Evolutionary conservation across 2,113 vertebrate genomes (phyloP).

Genomic region (Cranoglanis bouderius): DNA sequence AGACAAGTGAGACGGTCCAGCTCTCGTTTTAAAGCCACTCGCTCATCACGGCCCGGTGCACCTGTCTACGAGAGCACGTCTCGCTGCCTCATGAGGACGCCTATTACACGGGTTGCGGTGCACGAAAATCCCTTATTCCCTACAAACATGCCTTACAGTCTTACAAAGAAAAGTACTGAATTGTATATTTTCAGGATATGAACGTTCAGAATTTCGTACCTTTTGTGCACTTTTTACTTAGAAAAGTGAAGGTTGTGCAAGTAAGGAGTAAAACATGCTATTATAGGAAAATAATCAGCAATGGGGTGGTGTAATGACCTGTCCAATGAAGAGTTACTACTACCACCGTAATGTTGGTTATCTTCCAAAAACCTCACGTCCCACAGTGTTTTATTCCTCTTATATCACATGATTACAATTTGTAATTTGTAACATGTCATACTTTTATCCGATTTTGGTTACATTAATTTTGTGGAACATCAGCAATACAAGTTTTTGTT

Average conservation of each 20-base stretch:
- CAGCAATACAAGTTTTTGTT: background rate
- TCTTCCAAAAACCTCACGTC: background rate
- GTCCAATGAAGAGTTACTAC: background rate
- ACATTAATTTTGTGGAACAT: background rate
- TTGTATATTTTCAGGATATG: background rate
- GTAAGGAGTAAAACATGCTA: background rate
- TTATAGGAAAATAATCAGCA: background rate
- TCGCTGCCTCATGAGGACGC: slow-evolving; percentile 8
- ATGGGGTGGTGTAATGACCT: background rate
- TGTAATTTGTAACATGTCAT: background rate
- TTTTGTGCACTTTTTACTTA: background rate
- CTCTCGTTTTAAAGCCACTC: background rate
- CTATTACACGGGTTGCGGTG: background rate
- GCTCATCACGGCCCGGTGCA: slow-evolving; percentile 21
- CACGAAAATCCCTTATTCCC: slow-evolving; percentile 25
- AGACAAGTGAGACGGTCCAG: background rate
- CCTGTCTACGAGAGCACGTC: slow-evolving; percentile 8
- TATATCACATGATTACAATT: background rate
- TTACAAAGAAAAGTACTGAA: background rate
- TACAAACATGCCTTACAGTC: background rate
- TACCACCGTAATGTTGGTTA: background rate
- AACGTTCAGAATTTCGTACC: background rate
- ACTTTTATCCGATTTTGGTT: background rate
- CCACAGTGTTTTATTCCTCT: background rate
- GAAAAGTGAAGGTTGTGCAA: background rate